phyloP scores from a whole-genome alignment of 2,113 vertebrate species.

The Marmota flaviventris region DNA sequence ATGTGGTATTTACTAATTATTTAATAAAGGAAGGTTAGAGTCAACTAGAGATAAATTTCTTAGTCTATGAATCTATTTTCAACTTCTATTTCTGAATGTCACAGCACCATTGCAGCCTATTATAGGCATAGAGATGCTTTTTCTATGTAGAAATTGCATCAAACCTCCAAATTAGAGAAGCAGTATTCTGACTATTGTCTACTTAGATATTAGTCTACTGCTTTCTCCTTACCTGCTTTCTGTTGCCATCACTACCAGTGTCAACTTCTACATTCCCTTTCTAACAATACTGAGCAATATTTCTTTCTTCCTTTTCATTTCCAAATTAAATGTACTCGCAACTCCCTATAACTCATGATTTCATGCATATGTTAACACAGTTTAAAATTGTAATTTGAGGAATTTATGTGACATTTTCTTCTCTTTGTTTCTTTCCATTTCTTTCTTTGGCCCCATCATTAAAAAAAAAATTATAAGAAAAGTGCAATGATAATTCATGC shows the following conservation, averaged over 20 bases:
- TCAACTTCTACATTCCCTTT: not conserved
- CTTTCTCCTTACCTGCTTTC: not conserved
- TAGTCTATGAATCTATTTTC: not conserved
- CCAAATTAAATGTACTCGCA: not conserved
- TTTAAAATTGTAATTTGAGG: not conserved
- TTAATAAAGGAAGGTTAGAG: not conserved
- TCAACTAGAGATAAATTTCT: not conserved
- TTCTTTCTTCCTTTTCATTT: not conserved
- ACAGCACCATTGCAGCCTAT: fast-evolving
- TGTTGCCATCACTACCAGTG: not conserved
- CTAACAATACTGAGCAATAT: not conserved
- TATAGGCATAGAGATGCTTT: not conserved
- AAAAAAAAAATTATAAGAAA: conserved; percentile 6
- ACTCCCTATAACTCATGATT: not conserved
- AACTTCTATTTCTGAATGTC: not conserved
- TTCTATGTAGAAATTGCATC: not conserved
- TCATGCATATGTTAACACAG: not conserved
- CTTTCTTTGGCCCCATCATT: not conserved
- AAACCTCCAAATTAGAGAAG: not conserved
- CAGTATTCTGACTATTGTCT: not conserved
- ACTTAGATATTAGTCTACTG: not conserved
- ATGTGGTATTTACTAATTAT: not conserved
- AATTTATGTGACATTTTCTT: not conserved
- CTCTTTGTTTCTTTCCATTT: not conserved
- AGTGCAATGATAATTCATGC: not conserved